A percentile compares a stretch with the other conserved stretches of the same genome.
These are phyloP conservation scores for Tautogolabrus adspersus DNA, from an alignment of 2,113 vertebrate species.

Conservation along the genomic window DNA sequence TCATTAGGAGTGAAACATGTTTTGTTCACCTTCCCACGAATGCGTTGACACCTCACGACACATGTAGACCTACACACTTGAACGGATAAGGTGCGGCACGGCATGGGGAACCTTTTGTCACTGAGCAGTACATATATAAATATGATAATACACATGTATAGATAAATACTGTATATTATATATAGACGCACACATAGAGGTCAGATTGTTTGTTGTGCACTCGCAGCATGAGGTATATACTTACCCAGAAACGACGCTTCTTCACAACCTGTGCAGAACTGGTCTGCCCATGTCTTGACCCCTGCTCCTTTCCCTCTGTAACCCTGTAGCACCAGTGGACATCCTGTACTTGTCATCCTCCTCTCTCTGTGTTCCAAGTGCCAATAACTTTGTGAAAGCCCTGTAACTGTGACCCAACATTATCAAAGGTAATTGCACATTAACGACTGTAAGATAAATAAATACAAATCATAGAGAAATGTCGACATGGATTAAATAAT, in stretches of 20 bases:
- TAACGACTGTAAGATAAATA: slow-evolving; percentile 91
- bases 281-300: slow-evolving; percentile 69
- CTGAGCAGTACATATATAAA: slow-evolving; percentile 83
- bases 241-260: slow-evolving; percentile 82
- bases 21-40: slow-evolving; percentile 17
- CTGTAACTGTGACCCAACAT: slow-evolving; percentile 89
- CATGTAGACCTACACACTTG: slow-evolving; percentile 75
- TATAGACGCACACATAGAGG: slow-evolving; percentile 85
- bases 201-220: slow-evolving; percentile 87
- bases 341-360: slow-evolving; percentile 77
- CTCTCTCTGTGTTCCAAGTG: slow-evolving; percentile 91
- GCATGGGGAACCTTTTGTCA: slow-evolving; percentile 76
- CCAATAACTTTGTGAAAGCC: slow-evolving; percentile 92
- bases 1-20: too few species aligned
- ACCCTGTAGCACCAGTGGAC: slow-evolving; percentile 80
- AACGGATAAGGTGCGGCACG: slow-evolving; percentile 74
- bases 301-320: slow-evolving; percentile 78
- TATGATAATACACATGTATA: slow-evolving; percentile 84
- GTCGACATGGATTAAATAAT: slow-evolving; percentile 85
- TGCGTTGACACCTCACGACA: slow-evolving; percentile 63
- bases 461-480: slow-evolving; percentile 85
- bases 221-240: slow-evolving; percentile 88
- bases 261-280: slow-evolving; percentile 77
- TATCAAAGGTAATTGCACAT: slow-evolving; percentile 93
- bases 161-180: slow-evolving; percentile 86